Base-by-base conservation (phyloP, 2,888 invertebrate species). In the Malacosoma neustria region DNA sequence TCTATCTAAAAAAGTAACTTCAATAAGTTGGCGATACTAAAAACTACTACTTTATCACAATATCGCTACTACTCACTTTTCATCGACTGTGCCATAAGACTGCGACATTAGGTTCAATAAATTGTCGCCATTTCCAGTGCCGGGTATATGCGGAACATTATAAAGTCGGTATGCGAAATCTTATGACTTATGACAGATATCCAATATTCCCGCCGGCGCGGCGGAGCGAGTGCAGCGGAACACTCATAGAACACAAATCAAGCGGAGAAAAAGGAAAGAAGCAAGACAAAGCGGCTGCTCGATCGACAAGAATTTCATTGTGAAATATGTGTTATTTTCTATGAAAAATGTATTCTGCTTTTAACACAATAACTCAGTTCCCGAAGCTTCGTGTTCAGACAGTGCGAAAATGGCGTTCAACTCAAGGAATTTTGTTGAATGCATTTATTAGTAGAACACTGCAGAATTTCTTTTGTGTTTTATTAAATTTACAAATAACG, bases 101-200 rank as follows among this genome's bases (percentile, higher is more conserved):
- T 30, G 32, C 22, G 32, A 29, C 14, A 37, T 32, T 33, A 11
- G 38, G 41, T 44, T 41, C 47, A 43, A 53, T 54, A 47, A 61
- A 59, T 57, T 58, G 51, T 44, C 42, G 44, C 45, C 44, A 51
- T 55, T 62, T 48, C 45, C 54, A 46, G 46, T 52, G 47, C 47
- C 42, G 51, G 53, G 55, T 65, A 57, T 58, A 57, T 58, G 57
- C 55, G 53, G 56, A 60, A 58, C 61, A 67, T 70, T 72, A 68
- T 65, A 65, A 62, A 69, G 61, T 66, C 57, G 53, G 63, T 53
- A 66, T 70, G 64, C 66, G 56, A 65, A 72, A 70, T 72, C 72
- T 72, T 67, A 66, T 66, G 68, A 74, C 67, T 73, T 67, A 65
- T 71, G 75, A 75, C 75, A 72, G 68, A 75, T 74, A 76, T 74